Percentiles rank a stretch among this genome's conserved stretches.
Evolutionary conservation across 2,113 vertebrate genomes (phyloP).

Genomic region (Sciurus niger): DNA sequence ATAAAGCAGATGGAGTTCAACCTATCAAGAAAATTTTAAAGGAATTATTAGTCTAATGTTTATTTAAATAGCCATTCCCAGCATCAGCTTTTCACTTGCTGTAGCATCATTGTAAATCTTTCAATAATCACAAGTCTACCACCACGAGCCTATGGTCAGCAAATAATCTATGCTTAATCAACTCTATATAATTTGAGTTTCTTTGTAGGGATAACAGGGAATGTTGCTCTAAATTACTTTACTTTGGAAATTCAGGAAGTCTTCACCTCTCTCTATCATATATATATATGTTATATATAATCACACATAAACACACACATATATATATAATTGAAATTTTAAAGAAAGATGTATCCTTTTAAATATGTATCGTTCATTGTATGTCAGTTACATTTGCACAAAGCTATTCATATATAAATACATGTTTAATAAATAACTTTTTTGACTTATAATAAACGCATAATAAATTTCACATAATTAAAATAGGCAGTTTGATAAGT

Average conservation of each 20-base stretch:
- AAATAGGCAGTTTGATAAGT: background rate
- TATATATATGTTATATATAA: background rate
- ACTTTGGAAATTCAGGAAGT: conserved; percentile 57
- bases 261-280: background rate
- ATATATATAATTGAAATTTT: background rate
- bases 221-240: conserved; percentile 42
- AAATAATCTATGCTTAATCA: conserved; percentile 69
- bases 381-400: background rate
- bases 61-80: conserved; percentile 5
- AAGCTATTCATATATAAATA: background rate
- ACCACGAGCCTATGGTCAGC: background rate
- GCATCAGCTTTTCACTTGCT: conserved; percentile 34
- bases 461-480: background rate
- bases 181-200: conserved; percentile 48
- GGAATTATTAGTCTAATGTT: conserved; percentile 15
- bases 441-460: background rate
- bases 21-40: conserved; percentile 9
- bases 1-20: conserved; percentile 20
- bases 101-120: conserved; percentile 34
- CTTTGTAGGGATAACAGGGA: conserved; percentile 49
- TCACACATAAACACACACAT: background rate
- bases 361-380: background rate
- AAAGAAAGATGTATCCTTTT: background rate
- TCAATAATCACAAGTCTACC: conserved; percentile 19
- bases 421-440: background rate